Base-by-base conservation (phyloP, 2,113 vertebrate genomes). In the Saguinus midas region DNA sequence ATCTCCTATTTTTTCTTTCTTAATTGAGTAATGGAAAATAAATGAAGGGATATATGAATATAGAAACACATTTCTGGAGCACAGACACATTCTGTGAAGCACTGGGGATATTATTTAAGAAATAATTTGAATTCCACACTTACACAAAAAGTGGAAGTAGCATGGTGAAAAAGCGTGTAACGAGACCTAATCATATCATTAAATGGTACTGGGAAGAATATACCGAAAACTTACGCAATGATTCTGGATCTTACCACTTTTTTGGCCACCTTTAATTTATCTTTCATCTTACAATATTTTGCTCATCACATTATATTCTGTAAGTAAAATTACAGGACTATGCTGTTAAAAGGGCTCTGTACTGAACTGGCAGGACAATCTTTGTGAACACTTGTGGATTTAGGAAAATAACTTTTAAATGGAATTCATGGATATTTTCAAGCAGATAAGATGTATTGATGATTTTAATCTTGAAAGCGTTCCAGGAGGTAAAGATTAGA, bases 261-360 rank as follows among this genome's bases (percentile, higher is more conserved):
- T 61, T 48, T 16, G 32, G 20, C 2, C 76, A 68, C 43, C 10
- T 94, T 76, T 76, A 35, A 70, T 64, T 68, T 55, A 40, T 70
- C n/a, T 96, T 96, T 92, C 72, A 9, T 90, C n/a, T 70, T 73
- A 90, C 95, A 70, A 94, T 32, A 35, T 75, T 96, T 95, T 68
- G 16, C 27, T 87, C 21, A 37, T 50, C 35, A 23, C 37, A 43
- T 70, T 75, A 40, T 37, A 32, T 58, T 61, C 25, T 61, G 18
- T 40, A 70, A 87, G 64, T 58, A 61, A 96, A 82, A 66, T 23
- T 40, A 7, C 23, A 86, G 75, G 61, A 81, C 29, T 55, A 18
- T n/a, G 40, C 5, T 76, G 70, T 55, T 52, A 88, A 50, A 79
- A 43, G n/a, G 35, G 2, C 21, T 32, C 40, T 82, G 58, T 35